A percentile compares a stretch with the other conserved stretches of the same genome.
phyloP scores from a whole-genome alignment of 2,888 invertebrate genomes.

The Brachyptera putata region DNA sequence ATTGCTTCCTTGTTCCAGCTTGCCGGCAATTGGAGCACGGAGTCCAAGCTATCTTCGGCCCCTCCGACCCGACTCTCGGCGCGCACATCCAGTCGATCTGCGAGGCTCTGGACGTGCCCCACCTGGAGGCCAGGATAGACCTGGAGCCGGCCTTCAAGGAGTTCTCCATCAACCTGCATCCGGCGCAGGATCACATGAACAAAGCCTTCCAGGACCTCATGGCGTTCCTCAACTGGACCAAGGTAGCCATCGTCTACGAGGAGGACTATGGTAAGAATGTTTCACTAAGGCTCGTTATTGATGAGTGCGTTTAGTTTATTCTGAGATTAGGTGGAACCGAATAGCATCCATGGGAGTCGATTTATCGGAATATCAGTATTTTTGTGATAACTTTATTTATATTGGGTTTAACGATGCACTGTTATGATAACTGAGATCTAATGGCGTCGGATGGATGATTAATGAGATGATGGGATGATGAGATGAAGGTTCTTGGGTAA shows the following conservation, averaged over 20 bases:
- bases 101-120: conserved; percentile 84
- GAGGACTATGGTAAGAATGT: conserved; percentile 80
- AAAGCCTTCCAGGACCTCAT: conserved; percentile 82
- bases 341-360: too few relatives aligned
- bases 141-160: conserved; percentile 60
- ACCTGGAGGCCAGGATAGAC: conserved; percentile 72
- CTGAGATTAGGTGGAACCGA: too few relatives aligned
- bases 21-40: conserved; percentile 79
- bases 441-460: too few relatives aligned
- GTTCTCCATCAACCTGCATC: conserved; percentile 85
- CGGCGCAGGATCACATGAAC: conserved; percentile 76
- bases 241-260: conserved; percentile 90
- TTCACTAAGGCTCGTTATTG: too few relatives aligned
- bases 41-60: conserved; percentile 83
- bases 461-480: too few relatives aligned
- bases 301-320: too few relatives aligned
- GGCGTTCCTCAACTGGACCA: conserved; percentile 85
- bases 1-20: too few relatives aligned
- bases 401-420: too few relatives aligned
- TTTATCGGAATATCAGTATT: too few relatives aligned
- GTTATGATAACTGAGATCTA: too few relatives aligned
- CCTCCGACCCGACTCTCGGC: conserved; percentile 75
- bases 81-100: conserved; percentile 85
- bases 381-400: too few relatives aligned
- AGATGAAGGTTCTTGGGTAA: too few relatives aligned